Base-by-base conservation (phyloP, 2,113 vertebrate species). In the Etheostoma cragini region DNA sequence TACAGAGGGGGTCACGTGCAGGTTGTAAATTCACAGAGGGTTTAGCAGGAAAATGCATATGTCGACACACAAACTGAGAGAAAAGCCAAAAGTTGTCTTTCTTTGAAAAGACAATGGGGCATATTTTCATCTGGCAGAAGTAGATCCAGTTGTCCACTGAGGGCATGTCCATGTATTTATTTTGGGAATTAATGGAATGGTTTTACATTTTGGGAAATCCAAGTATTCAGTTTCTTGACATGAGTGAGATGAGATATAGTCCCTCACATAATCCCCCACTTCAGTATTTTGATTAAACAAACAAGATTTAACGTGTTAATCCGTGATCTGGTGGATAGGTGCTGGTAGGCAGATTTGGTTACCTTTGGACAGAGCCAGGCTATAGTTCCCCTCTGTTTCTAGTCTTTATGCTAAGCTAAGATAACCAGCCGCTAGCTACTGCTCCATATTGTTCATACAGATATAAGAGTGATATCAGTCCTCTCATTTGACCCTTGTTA, bases 21-120 rank as follows among this genome's bases (percentile, higher is more conserved):
- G 72, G 68, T 66, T 84, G 76, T 76, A 77, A 80, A 89, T 81
- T 73, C 83, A 73, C 70, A 6, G 30, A 62, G 58, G 73, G 52
- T 84, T 45, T 46, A 57, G 63, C 70, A 76, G 72, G 74, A 82
- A 86, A 79, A 65, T 46, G 50, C 64, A 22, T 38, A 78, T 53
- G 66, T 53, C 87, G 79, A 85, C 69, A 46, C 72, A 56, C n/a
- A 24, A 46, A 26, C 58, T 60, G 62, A 57, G 50, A 72, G 56
- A 33, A 57, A 72, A 80, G 21, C 60, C 26, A 47, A 50, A 17
- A 17, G 57, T 22, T 19, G 30, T 74, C 21, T 12, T 26, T 53
- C 17, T 14, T 2, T 26, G 24, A 56, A 68, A 38, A 64, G 53
- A 66, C 30, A 80, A 70, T 26, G 64, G 35, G 33, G 16, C 58